These are phyloP conservation scores for Miniopterus natalensis DNA, from an alignment of 2,113 vertebrate genomes.

Conservation along the genomic window DNA sequence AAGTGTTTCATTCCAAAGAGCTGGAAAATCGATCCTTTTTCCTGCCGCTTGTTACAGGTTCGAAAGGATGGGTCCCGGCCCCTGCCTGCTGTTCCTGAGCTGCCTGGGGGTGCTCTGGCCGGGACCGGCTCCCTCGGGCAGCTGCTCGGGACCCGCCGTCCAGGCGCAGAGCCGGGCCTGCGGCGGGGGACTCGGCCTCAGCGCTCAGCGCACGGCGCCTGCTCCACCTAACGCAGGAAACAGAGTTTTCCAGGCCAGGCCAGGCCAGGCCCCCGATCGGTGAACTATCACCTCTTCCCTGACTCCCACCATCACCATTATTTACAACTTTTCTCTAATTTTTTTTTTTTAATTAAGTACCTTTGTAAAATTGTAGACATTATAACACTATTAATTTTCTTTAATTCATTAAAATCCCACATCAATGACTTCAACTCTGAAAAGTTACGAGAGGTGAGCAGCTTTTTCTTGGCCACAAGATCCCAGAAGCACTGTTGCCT, in stretches of 20 bases:
- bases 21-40: not conserved
- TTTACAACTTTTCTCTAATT: constrained; percentile 40
- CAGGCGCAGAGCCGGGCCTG: not conserved
- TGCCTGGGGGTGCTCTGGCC: too few species aligned
- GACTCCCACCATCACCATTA: not conserved
- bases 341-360: not conserved
- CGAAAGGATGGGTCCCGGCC: not conserved
- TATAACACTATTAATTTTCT: not conserved
- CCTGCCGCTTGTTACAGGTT: not conserved
- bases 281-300: not conserved
- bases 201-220: not conserved
- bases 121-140: not conserved
- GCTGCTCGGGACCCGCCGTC: not conserved
- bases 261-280: too few species aligned
- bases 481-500: too few species aligned
- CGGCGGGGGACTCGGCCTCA: not conserved
- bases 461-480: not conserved
- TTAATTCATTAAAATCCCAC: not conserved
- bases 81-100: too few species aligned
- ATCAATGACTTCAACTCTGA: not conserved
- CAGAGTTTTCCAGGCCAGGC: not conserved
- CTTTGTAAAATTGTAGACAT: not conserved
- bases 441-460: not conserved
- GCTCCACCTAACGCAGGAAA: fast-evolving
- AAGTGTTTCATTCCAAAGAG: constrained; percentile 14